Conservation (phyloP, 2,113 vertebrate species). For the Cottus gobio region DNA sequence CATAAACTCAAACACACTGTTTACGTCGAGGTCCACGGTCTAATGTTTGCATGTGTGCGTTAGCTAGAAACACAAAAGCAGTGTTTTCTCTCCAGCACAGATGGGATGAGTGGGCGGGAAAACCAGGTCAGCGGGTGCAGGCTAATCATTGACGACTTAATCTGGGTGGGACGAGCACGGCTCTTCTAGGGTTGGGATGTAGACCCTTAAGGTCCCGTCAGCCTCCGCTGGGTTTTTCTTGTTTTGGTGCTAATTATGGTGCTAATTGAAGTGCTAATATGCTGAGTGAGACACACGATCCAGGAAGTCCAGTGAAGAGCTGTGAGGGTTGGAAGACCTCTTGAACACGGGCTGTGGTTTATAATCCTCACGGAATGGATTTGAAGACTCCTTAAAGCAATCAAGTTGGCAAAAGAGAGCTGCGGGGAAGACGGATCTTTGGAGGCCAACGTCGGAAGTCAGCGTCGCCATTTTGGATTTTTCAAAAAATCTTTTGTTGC, state of each 20-base stretch:
- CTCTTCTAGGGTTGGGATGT: background rate
- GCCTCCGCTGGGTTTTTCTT: background rate
- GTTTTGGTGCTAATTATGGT: background rate
- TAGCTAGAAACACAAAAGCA: constrained; percentile 8
- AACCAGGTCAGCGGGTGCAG: background rate
- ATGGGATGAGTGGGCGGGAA: constrained; percentile 14
- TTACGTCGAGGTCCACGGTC: background rate
- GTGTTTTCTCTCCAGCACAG: background rate
- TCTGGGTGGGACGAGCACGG: background rate
- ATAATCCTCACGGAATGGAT: background rate
- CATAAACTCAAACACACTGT: background rate
- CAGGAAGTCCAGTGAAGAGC: background rate
- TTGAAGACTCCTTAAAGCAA: background rate
- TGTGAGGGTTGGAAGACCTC: background rate
- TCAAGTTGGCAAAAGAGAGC: background rate
- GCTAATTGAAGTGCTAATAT: no score
- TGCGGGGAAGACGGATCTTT: no score
- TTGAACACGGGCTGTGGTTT: background rate
- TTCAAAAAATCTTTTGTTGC: no score
- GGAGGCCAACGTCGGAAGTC: no score
- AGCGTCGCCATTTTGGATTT: no score
- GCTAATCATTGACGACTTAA: background rate
- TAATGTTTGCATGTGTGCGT: background rate
- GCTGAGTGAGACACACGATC: background rate
- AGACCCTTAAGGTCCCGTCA: background rate